A percentile compares a stretch with the other conserved stretches of the same genome.
Conservation (phyloP, 2,113 vertebrate genomes). For the Pogona vitticeps region DNA sequence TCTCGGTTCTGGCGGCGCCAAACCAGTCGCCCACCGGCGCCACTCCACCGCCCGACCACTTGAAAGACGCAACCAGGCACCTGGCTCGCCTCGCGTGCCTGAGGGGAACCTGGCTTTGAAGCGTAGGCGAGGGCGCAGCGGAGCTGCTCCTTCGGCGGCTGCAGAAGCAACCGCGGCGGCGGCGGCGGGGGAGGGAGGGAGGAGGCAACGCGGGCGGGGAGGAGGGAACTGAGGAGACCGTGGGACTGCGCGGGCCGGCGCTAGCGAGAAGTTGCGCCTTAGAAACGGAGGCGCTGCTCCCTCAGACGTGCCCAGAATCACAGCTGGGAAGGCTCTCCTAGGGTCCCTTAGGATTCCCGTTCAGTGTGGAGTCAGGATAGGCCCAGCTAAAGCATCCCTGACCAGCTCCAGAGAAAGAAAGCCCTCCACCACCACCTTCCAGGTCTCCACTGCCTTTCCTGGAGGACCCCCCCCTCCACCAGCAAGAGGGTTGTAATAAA, state of each 20-base stretch:
- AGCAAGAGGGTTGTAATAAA: too few species aligned
- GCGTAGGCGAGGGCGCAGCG: neutral
- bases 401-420: too few species aligned
- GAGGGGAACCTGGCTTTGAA: neutral
- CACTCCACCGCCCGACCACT: neutral
- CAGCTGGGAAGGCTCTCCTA: neutral
- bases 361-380: neutral
- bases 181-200: conserved; percentile 2
- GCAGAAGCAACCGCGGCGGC: neutral
- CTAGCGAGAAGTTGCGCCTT: neutral
- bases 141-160: neutral
- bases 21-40: neutral
- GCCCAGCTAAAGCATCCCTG: too few species aligned
- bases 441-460: neutral
- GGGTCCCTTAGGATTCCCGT: too few species aligned
- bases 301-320: too few species aligned
- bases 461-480: too few species aligned
- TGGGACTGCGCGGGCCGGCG: neutral
- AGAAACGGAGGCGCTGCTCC: neutral
- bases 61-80: neutral
- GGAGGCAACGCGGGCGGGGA: conserved; percentile 19
- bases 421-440: too few species aligned
- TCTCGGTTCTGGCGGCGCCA: neutral
- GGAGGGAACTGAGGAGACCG: neutral
- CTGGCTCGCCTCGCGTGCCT: neutral